Evolutionary conservation across 2,888 invertebrate species (phyloP).

Genomic region (Coelinius sp.): DNA sequence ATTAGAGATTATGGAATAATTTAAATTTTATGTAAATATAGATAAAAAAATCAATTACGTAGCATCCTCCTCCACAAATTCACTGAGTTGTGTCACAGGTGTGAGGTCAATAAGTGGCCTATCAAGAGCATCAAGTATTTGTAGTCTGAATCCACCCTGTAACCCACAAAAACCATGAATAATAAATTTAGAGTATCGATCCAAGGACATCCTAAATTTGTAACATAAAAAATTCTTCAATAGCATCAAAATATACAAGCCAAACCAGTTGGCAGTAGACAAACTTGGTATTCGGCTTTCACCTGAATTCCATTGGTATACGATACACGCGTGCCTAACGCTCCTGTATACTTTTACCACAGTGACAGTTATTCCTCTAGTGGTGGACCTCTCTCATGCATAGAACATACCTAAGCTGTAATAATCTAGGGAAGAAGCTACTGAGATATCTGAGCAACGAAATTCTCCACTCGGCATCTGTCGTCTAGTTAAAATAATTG

Average conservation of each 20-base stretch:
- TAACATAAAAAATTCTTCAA: constrained; percentile 13
- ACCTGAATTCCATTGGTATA: constrained; percentile 46
- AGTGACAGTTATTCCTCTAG: constrained; percentile 23
- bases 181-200: constrained; percentile 24
- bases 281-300: constrained; percentile 45
- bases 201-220: not conserved
- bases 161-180: constrained; percentile 50
- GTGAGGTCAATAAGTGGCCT: constrained; percentile 88
- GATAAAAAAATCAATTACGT: constrained; percentile 79
- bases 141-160: constrained; percentile 92
- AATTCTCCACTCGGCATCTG: constrained; percentile 21
- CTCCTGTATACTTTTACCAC: constrained; percentile 37
- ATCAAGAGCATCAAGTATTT: constrained; percentile 88
- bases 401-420: not conserved
- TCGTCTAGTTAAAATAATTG: not conserved
- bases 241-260: constrained; percentile 17
- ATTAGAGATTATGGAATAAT: no score
- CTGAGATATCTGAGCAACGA: not conserved
- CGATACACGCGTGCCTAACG: constrained; percentile 45
- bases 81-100: constrained; percentile 83
- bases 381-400: not conserved
- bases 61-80: constrained; percentile 86
- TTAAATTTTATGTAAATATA: no score
- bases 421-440: not conserved
- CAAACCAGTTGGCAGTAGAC: constrained; percentile 14